Evolutionary conservation across 2,888 invertebrate genomes (phyloP), one percentile per base, ranked within the genome.

Genomic region (Luffia ferchaultella): DNA sequence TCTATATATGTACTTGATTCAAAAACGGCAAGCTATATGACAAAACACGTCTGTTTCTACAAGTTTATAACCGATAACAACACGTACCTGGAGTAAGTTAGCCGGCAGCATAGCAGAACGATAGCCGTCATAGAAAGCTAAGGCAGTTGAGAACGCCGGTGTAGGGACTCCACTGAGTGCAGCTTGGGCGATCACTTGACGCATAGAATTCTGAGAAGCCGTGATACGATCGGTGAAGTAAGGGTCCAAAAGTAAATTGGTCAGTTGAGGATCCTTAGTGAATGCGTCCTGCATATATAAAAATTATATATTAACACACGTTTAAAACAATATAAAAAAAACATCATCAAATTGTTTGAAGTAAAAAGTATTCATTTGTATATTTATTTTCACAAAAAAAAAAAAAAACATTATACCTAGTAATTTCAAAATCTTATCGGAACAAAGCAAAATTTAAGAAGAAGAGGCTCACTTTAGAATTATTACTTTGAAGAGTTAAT

Each of bases 61-160:
- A n/a, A n/a, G n/a, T n/a, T n/a, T n/a, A n/a, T n/a, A n/a, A n/a
- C n/a, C n/a, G n/a, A n/a, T n/a, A n/a, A n/a, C n/a, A n/a, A n/a
- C n/a, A n/a, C n/a, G n/a, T n/a, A 90, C 93, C 87, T 98, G 98
- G 52, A 98, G 85, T 52, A 99, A 85, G 76, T 99, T 99, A 3
- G 99, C 98, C 0, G 99, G 98, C 47, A 98, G 84, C 49, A 89
- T 85, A 42, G 87, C 90, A 1, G 92, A 88, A 50, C 98, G 88
- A 74, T 96, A 98, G 1, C 98, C 98, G 76, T 99, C 99, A 71
- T 95, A 99, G 85, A 99, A 99, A 16, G 97, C 93, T 30, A 99
- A 85, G 0, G 98, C 99, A 0, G 98, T 91, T 50, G 93, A 92
- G 64, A 98, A 87, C 0, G 96, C 95, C 0, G 99, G 98, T 15